Conservation (phyloP, 2,888 invertebrate genomes). For the Zaprionus obscuricornis region DNA sequence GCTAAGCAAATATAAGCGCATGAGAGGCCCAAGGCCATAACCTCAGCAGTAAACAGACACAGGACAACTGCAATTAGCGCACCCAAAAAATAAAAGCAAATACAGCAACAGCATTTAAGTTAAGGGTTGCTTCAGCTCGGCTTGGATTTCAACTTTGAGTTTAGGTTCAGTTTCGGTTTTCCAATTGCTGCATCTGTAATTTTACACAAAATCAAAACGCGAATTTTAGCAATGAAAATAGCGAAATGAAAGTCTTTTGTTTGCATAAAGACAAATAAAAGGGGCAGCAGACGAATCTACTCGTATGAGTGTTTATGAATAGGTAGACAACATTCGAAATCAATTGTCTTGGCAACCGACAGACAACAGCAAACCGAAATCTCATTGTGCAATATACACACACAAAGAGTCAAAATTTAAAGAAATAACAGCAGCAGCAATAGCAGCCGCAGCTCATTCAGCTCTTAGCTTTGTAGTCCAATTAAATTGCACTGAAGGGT, state of each 20-base stretch:
- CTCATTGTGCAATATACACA: conserved; percentile 50
- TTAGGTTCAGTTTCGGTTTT: conserved; percentile 3
- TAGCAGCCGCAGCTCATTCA: conserved; percentile 12
- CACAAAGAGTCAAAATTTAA: conserved; percentile 44
- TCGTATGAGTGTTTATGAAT: no score
- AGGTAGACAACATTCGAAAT: no score
- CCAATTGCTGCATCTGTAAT: conserved; percentile 47
- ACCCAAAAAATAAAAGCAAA: conserved; percentile 62
- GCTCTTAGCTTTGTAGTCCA: conserved; percentile 68
- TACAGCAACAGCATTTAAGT: conserved; percentile 20
- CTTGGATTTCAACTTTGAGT: no score
- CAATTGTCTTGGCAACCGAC: conserved; percentile 72
- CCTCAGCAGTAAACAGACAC: conserved; percentile 26
- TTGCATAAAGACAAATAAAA: conserved; percentile 7
- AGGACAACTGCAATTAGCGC: conserved; percentile 68
- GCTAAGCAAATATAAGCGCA: conserved; percentile 42
- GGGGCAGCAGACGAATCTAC: no score
- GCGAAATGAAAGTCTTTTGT: conserved; percentile 10
- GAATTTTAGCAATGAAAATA: conserved; percentile 34
- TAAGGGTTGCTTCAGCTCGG: conserved; percentile 29
- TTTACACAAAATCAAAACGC: conserved; percentile 59
- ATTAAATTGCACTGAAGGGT: conserved; percentile 59
- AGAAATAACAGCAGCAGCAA: conserved; percentile 20
- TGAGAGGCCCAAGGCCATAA: conserved; percentile 33
- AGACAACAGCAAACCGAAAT: conserved; percentile 36